Conservation (phyloP, 2,113 vertebrate genomes). For the Rissa tridactyla region DNA sequence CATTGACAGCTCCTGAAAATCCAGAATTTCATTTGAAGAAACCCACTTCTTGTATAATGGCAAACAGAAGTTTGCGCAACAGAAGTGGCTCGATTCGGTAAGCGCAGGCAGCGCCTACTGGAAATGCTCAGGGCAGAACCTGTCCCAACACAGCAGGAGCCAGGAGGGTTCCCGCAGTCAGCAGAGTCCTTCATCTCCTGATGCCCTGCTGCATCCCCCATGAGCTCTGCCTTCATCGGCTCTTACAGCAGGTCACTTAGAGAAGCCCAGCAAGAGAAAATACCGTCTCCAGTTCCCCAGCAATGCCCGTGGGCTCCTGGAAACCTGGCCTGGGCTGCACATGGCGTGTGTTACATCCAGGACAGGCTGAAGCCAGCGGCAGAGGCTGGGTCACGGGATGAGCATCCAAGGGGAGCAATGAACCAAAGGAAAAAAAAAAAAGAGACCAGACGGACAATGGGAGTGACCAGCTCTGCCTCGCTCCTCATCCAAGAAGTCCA, state of each 20-base stretch:
- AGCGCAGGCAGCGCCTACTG: neutral
- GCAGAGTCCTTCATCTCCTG: neutral
- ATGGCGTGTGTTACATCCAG: neutral
- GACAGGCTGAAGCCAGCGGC: neutral
- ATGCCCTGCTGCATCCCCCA: neutral
- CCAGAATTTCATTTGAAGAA: neutral
- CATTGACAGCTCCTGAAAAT: rapidly evolving
- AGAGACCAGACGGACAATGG: neutral
- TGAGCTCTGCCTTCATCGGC: neutral
- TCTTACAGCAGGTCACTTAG: neutral
- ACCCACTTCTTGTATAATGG: neutral
- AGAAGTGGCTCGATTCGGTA: neutral
- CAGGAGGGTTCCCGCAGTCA: neutral
- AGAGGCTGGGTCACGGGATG: neutral
- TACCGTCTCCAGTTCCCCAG: neutral
- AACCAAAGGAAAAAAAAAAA: neutral
- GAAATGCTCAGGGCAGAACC: neutral
- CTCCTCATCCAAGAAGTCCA: neutral
- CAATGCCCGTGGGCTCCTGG: neutral
- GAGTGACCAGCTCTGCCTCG: neutral
- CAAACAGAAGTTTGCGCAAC: no score
- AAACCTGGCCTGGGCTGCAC: neutral
- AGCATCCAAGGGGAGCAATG: neutral
- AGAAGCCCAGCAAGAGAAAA: neutral
- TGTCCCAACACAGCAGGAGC: neutral